phyloP scores from a whole-genome alignment of 2,888 invertebrate species.

The Caenorhabditis parvicauda region DNA sequence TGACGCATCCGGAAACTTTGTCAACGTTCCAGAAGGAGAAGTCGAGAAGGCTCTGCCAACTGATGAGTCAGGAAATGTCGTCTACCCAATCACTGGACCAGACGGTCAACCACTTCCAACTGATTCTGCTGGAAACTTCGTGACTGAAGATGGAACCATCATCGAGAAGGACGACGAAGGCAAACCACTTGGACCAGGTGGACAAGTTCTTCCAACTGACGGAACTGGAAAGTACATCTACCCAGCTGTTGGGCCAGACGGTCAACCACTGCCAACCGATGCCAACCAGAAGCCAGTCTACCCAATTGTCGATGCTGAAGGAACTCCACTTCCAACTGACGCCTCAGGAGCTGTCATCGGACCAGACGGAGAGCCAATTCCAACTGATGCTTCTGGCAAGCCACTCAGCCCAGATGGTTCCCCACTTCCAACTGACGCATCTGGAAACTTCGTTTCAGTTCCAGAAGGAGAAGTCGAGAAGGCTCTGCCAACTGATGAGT shows the following conservation, averaged over 20 bases:
- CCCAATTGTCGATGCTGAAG: too few species aligned
- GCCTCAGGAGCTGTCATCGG: conserved; percentile 23
- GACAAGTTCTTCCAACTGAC: conserved; percentile 32
- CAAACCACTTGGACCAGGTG: conserved; percentile 36
- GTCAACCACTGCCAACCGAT: conserved; percentile 29
- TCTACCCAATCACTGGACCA: conserved; percentile 19
- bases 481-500: conserved; percentile 19
- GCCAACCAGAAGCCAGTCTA: conserved; percentile 6
- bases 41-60: conserved; percentile 14
- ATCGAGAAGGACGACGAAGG: conserved; percentile 12
- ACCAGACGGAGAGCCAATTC: conserved; percentile 30
- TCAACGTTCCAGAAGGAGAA: too few species aligned
- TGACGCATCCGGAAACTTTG: too few species aligned
- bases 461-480: conserved; percentile 9
- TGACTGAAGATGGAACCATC: conserved; percentile 3
- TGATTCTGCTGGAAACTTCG: conserved; percentile 13
- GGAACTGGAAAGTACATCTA: conserved; percentile 24
- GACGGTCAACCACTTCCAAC: conserved; percentile 19
- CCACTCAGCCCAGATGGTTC: conserved; percentile 19
- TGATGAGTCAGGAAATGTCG: conserved; percentile 13
- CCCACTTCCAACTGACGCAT: conserved; percentile 22
- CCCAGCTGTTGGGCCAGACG: conserved; percentile 29
- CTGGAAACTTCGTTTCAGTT: conserved; percentile 16
- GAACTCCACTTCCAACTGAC: too few species aligned
- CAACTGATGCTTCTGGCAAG: conserved; percentile 17